These are phyloP conservation scores for Temnothorax curvispinosus DNA, from an alignment of 1,140 invertebrate species.

Conservation along the genomic window DNA sequence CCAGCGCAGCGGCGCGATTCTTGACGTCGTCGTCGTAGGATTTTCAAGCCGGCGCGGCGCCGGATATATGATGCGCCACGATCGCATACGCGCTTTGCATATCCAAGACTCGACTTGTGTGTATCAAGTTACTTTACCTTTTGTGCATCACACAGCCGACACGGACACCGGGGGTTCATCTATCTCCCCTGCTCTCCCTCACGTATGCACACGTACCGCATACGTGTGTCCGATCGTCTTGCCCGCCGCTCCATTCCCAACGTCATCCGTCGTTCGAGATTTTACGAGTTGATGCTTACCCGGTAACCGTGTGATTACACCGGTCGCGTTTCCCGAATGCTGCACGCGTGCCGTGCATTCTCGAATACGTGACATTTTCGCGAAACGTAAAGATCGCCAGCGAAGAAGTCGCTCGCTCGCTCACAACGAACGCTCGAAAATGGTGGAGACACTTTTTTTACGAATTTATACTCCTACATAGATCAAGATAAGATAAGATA, in stretches of 20 bases:
- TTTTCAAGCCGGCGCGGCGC: slow-evolving; percentile 37
- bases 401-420: not conserved
- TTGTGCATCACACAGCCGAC: slow-evolving; percentile 60
- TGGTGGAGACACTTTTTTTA: not conserved
- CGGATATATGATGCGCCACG: slow-evolving; percentile 43
- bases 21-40: slow-evolving; percentile 40
- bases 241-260: not conserved
- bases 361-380: slow-evolving; percentile 12
- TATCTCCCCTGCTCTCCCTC: slow-evolving; percentile 39
- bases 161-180: slow-evolving; percentile 44
- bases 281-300: slow-evolving; percentile 65
- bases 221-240: slow-evolving; percentile 48
- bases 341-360: slow-evolving; percentile 38
- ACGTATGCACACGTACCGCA: slow-evolving; percentile 44
- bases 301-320: slow-evolving; percentile 64
- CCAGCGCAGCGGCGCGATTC: not conserved
- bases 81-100: slow-evolving; percentile 60
- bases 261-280: slow-evolving; percentile 43
- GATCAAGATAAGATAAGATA: not conserved
- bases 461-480: not conserved
- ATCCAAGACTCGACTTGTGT: slow-evolving; percentile 60
- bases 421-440: not conserved
- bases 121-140: slow-evolving; percentile 65
- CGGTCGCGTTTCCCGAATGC: slow-evolving; percentile 52
- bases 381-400: not conserved